A percentile compares a stretch with the other conserved stretches of the same genome.
These are phyloP conservation scores for Variabilichromis moorii DNA, from an alignment of 2,113 vertebrate genomes.

Conservation along the genomic window DNA sequence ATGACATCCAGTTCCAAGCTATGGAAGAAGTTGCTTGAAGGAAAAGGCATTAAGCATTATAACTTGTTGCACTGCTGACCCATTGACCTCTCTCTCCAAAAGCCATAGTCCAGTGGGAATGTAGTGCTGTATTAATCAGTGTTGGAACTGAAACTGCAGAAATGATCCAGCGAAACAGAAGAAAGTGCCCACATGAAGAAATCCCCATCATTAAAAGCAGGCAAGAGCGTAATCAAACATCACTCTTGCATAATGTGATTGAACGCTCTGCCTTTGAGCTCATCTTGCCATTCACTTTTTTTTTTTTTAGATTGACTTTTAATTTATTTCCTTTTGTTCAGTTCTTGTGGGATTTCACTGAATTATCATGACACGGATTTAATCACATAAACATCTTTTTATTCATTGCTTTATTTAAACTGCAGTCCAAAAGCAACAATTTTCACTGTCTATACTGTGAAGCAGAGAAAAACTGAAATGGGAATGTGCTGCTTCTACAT, in stretches of 20 bases:
- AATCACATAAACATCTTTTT: not conserved
- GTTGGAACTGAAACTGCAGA: not conserved
- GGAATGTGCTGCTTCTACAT: not conserved
- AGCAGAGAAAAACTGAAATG: accelerated
- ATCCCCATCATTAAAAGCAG: not conserved
- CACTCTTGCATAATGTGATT: not conserved
- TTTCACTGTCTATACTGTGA: not conserved
- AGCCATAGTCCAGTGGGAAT: not conserved
- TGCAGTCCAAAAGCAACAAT: not conserved
- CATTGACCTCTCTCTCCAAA: not conserved
- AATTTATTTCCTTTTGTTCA: not conserved
- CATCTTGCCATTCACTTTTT: not conserved
- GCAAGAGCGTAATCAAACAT: not conserved
- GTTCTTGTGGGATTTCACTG: not conserved
- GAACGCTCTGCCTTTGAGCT: not conserved
- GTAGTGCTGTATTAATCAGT: not conserved
- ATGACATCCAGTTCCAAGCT: not conserved
- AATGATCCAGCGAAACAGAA: not conserved
- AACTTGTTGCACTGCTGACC: not conserved
- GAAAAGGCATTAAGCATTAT: not conserved
- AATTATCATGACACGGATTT: not conserved
- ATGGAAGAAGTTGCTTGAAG: not conserved
- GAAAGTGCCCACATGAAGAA: not conserved
- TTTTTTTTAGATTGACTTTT: not conserved
- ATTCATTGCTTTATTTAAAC: not conserved